These are phyloP conservation scores for Pomacea maculata DNA, from an alignment of 1,140 invertebrate species.

Conservation along the genomic window DNA sequence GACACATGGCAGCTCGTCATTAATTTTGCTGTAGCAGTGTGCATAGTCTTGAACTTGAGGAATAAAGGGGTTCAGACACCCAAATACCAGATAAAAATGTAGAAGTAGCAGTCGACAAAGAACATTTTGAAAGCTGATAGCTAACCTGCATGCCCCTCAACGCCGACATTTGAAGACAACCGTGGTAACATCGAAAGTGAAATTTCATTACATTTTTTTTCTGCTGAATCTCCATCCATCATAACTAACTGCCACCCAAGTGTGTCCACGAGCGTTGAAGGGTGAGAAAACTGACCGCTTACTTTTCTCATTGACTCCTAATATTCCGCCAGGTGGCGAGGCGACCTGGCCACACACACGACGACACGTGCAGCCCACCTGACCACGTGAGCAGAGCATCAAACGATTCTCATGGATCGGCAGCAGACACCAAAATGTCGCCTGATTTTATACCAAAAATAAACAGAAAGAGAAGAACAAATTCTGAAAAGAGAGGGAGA, in stretches of 20 bases:
- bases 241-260: neutral
- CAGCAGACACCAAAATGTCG: slow-evolving; percentile 8
- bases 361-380: slow-evolving; percentile 1
- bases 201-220: neutral
- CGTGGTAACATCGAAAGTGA: too few relatives aligned
- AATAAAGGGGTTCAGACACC: neutral
- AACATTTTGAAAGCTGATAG: too few relatives aligned
- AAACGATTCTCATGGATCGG: slow-evolving; percentile 2
- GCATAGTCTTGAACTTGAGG: too few relatives aligned
- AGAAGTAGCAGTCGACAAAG: too few relatives aligned
- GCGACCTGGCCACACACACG: neutral
- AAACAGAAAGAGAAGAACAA: slow-evolving; percentile 6
- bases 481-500: neutral
- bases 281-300: neutral
- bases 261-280: neutral
- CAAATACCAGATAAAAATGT: neutral
- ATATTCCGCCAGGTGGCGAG: neutral
- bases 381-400: neutral
- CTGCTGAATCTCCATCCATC: neutral
- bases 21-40: too few relatives aligned
- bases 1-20: too few relatives aligned
- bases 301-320: neutral
- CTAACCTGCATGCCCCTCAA: too few relatives aligned
- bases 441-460: neutral
- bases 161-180: too few relatives aligned